phyloP scores from a whole-genome alignment of 2,113 vertebrate genomes.

The Garra rufa region DNA sequence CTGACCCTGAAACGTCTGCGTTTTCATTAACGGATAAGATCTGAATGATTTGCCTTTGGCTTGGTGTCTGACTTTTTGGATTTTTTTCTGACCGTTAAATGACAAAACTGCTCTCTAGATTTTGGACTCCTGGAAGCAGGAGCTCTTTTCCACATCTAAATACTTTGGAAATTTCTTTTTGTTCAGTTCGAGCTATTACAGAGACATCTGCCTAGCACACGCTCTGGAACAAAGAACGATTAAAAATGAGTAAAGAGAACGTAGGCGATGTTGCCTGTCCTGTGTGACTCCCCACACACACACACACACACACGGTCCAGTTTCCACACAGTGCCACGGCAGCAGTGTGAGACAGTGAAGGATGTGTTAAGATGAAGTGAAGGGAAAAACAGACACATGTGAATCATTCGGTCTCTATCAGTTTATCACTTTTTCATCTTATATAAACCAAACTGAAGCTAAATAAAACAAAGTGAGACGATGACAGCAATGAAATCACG shows the following conservation, averaged over 20 bases:
- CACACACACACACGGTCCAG: neutral
- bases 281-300: neutral
- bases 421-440: neutral
- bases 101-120: neutral
- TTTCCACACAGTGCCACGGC: constrained; percentile 6
- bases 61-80: neutral
- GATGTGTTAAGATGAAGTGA: constrained; percentile 12
- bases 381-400: constrained; percentile 20
- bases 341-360: constrained; percentile 18
- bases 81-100: neutral
- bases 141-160: constrained; percentile 13
- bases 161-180: constrained; percentile 19
- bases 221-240: constrained; percentile 17
- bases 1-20: neutral
- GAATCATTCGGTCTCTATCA: neutral
- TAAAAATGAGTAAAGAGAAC: neutral
- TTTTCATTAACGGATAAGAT: neutral
- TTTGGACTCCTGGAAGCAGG: neutral
- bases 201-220: constrained; percentile 20
- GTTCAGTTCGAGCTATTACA: neutral
- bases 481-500: neutral
- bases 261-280: neutral
- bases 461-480: neutral
- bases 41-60: neutral
- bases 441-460: neutral